These are phyloP conservation scores for Netelia virgata DNA, from an alignment of 2,888 invertebrate genomes.

Conservation along the genomic window DNA sequence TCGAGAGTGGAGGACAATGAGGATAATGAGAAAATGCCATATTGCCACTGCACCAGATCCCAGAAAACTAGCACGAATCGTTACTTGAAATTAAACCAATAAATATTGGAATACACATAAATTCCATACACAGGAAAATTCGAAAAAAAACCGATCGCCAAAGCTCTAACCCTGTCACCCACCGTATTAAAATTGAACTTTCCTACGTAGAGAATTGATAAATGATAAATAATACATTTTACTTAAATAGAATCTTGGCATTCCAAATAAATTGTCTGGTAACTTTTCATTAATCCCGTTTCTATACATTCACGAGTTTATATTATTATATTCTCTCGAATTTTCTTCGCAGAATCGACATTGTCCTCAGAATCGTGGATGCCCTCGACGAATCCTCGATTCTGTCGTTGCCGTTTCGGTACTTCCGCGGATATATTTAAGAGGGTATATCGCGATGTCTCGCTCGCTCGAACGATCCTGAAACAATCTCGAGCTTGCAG, in stretches of 20 bases:
- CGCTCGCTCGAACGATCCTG: slow-evolving; percentile 3
- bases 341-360: neutral
- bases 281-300: too few relatives aligned
- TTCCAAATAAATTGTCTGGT: too few relatives aligned
- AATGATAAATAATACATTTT: neutral
- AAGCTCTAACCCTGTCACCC: neutral
- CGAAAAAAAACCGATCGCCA: neutral
- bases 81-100: neutral
- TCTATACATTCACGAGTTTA: too few relatives aligned
- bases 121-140: neutral
- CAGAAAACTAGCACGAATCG: neutral
- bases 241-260: too few relatives aligned
- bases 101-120: neutral
- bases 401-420: slow-evolving; percentile 35
- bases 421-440: slow-evolving; percentile 23
- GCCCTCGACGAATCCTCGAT: slow-evolving; percentile 23
- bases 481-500: slow-evolving; percentile 52
- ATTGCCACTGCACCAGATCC: neutral
- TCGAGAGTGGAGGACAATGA: neutral
- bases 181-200: neutral
- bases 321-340: slow-evolving; percentile 32
- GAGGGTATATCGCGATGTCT: slow-evolving; percentile 19
- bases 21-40: neutral
- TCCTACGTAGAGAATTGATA: neutral
- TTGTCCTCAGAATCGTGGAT: neutral